phyloP scores from a whole-genome alignment of 2,888 invertebrate genomes.

The Drosophila pullipes region DNA sequence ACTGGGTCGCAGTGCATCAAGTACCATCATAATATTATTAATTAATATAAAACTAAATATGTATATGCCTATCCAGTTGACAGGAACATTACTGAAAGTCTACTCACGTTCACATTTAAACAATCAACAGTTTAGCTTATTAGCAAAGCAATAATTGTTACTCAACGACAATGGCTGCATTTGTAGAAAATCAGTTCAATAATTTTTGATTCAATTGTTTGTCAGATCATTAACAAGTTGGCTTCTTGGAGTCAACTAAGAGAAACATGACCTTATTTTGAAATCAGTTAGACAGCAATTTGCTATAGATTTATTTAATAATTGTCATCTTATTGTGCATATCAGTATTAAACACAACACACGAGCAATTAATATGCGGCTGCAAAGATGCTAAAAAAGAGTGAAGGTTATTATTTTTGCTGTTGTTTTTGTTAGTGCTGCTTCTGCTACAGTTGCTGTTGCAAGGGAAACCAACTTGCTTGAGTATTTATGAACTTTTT shows the following conservation, averaged over 20 bases:
- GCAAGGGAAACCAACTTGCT: conserved; percentile 59
- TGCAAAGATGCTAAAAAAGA: conserved; percentile 9
- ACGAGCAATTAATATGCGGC: conserved; percentile 28
- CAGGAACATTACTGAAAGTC: not conserved
- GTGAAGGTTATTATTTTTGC: conserved; percentile 1
- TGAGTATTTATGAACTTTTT: conserved; percentile 81
- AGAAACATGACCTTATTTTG: not conserved
- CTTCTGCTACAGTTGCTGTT: conserved; percentile 18
- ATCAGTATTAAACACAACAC: conserved; percentile 1
- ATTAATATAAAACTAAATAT: not conserved
- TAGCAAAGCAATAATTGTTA: not conserved
- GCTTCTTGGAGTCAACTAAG: no score
- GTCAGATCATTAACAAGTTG: not conserved
- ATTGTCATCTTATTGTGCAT: conserved; percentile 17
- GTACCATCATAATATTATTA: not conserved
- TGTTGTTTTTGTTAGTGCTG: conserved; percentile 10
- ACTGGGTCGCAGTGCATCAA: not conserved
- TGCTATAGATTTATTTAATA: conserved; percentile 16
- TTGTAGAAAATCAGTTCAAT: not conserved
- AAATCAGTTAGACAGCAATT: conserved; percentile 11
- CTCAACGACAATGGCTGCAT: not conserved
- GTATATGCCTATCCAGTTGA: not conserved
- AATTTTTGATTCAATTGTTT: not conserved
- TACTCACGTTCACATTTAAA: not conserved
- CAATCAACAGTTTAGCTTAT: not conserved